Conservation (phyloP, 92 coral and sea anemone species). For the Porites cylindrica region DNA sequence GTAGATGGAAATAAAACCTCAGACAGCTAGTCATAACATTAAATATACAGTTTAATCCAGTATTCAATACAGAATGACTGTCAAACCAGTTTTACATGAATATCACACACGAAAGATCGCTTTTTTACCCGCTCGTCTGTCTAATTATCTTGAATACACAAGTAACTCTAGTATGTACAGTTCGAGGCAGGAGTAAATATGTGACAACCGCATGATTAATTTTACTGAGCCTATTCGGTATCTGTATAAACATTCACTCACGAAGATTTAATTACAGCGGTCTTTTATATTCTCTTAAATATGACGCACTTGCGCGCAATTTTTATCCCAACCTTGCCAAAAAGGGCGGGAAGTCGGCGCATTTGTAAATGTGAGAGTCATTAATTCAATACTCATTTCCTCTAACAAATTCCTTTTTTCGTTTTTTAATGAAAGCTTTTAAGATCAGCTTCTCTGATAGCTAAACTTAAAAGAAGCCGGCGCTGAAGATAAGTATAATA, state of each 20-base stretch:
- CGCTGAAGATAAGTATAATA: background rate
- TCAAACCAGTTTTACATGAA: background rate
- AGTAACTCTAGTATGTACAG: background rate
- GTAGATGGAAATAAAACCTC: no score
- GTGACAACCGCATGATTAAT: constrained; percentile 12
- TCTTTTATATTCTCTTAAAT: background rate
- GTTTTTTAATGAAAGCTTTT: constrained; percentile 5
- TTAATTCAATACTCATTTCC: background rate
- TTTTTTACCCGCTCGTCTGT: background rate
- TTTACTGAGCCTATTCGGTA: constrained; percentile 1
- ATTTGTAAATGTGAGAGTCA: constrained; percentile 20
- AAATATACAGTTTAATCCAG: background rate
- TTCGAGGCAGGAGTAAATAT: background rate
- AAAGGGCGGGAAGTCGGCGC: constrained; percentile 22
- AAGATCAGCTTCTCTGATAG: background rate
- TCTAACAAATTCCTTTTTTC: constrained; percentile 7
- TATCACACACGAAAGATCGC: background rate
- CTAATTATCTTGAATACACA: background rate
- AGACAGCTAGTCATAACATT: background rate
- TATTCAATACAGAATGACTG: background rate
- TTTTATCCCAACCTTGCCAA: background rate
- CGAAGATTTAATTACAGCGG: constrained; percentile 28
- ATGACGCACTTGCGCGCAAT: background rate
- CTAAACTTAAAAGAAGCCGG: constrained; percentile 26
- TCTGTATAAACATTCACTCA: constrained; percentile 1